A percentile compares a stretch with the other conserved stretches of the same genome.
These are phyloP conservation scores for Melanocharis versteri DNA, from an alignment of 2,113 vertebrate species.

Conservation along the genomic window DNA sequence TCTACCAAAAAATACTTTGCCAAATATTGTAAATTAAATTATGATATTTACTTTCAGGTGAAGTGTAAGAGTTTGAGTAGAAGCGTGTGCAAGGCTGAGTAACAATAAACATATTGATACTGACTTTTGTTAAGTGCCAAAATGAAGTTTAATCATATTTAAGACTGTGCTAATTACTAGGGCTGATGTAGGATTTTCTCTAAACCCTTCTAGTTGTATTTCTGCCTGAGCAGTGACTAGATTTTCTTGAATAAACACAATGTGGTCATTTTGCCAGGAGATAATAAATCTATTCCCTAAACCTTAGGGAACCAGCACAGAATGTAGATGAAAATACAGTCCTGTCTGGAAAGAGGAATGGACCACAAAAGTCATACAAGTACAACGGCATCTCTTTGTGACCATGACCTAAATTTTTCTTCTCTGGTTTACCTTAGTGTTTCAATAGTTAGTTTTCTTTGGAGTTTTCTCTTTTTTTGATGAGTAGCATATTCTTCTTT, in stretches of 20 bases:
- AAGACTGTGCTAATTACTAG: background rate
- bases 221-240: background rate
- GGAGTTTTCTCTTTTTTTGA: background rate
- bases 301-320: background rate
- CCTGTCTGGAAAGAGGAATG: background rate
- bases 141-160: background rate
- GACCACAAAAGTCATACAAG: background rate
- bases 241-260: background rate
- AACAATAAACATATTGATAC: background rate
- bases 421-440: background rate
- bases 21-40: background rate
- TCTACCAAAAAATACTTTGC: background rate
- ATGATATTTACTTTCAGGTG: background rate
- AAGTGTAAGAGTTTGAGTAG: background rate
- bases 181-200: background rate
- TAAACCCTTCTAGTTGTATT: background rate
- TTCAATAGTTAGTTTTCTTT: background rate
- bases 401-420: background rate
- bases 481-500: background rate
- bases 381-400: background rate
- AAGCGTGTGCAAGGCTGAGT: background rate
- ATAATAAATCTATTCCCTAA: background rate
- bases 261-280: background rate
- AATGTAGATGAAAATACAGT: background rate
- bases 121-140: background rate